Base-by-base conservation (phyloP, 2,797 vertebrate genomes). In the Pipistrellus pipistrellus region DNA sequence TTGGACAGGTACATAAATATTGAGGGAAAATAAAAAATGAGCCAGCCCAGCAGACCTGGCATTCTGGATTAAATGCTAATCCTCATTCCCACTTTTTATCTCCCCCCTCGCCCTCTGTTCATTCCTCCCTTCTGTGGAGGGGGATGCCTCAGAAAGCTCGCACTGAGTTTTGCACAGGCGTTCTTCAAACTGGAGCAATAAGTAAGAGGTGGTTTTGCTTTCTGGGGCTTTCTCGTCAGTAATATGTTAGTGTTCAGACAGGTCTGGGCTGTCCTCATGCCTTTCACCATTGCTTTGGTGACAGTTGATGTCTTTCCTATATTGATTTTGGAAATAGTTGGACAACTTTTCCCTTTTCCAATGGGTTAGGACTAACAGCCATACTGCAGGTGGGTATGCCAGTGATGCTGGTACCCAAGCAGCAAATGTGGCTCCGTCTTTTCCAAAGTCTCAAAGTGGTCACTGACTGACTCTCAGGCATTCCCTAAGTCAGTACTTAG, bases 1-100 rank as follows among this genome's bases (percentile, higher is more conserved):
- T 64, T 72, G 46, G 94, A 88, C 62, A 96, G 57, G 38, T 57
- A 21, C 44, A 72, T 90, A 68, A 4, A 76, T 95, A 81, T 88
- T 93, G 68, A 1, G 30, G 66, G 38, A 30, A 64, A 76, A 51
- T 41, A 78, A 90, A 87, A 55, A 64, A 88, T 51, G 82, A 85
- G 32, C 72, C n/a, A 68, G 51, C 27, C 32, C 6, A 46, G 25
- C 62, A 55, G 76, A 53, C 44, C 83, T 59, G 83, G 53, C 82
- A 27, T 92, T 72, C 64, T 81, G 48, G 6, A 55, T 38, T 35
- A 77, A 55, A 77, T 25, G 51, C 90, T 88, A 27, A 55, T 62
- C 75, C 78, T 75, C 69, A 8, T 92, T 87, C 53, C 35, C 1
- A 0, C 44, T 51, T 71, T 85, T 76, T 53, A 3, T 82, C 48